Evolutionary conservation across 2,113 vertebrate species (phyloP).

Genomic region (Climacteris rufus): DNA sequence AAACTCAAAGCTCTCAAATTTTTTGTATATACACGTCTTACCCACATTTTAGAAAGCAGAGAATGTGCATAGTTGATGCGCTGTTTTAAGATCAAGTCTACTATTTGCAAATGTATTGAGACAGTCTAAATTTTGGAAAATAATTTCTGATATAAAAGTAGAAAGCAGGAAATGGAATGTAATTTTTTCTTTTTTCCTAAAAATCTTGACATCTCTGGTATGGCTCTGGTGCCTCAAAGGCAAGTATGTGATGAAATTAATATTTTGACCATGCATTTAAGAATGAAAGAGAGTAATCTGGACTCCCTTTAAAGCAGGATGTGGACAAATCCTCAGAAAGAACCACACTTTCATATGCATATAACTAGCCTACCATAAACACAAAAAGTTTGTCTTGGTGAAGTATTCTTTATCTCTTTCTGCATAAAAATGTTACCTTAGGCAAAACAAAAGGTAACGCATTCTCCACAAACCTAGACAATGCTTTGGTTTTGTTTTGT

Average conservation of each 20-base stretch:
- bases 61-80: background rate
- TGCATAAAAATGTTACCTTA: background rate
- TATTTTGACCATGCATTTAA: background rate
- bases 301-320: background rate
- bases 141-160: background rate
- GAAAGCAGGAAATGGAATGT: background rate
- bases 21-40: background rate
- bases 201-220: background rate
- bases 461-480: background rate
- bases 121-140: background rate
- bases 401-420: background rate
- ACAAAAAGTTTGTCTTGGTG: background rate
- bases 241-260: background rate
- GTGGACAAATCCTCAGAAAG: background rate
- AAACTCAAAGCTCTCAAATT: background rate
- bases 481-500: background rate
- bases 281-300: background rate
- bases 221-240: background rate
- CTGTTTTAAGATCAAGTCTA: background rate
- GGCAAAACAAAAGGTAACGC: background rate
- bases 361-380: background rate
- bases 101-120: background rate
- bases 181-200: background rate
- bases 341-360: background rate
- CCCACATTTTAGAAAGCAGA: background rate